Percentiles rank a stretch among this genome's conserved stretches.
These are phyloP conservation scores for Seriola quinqueradiata DNA, from an alignment of 2,113 vertebrate species.

Conservation along the genomic window DNA sequence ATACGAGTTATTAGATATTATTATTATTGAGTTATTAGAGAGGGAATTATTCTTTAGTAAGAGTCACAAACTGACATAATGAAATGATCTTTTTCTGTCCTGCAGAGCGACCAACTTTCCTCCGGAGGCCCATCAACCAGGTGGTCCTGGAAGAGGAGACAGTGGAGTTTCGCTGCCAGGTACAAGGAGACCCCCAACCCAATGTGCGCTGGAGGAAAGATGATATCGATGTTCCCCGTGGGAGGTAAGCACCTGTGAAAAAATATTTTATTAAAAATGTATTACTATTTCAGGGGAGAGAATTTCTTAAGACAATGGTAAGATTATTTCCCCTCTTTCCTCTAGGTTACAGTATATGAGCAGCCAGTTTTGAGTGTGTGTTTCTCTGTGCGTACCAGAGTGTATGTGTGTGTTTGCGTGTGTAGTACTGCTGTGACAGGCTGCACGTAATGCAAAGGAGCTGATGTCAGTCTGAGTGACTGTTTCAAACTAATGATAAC, in stretches of 20 bases:
- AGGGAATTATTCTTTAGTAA: background rate
- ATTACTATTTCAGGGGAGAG: background rate
- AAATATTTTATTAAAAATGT: background rate
- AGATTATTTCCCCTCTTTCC: background rate
- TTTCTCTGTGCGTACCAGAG: background rate
- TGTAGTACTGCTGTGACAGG: conserved; percentile 49
- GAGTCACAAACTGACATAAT: background rate
- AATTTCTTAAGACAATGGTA: background rate
- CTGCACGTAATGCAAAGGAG: conserved; percentile 40
- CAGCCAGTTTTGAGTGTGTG: background rate
- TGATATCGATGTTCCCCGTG: conserved; percentile 92
- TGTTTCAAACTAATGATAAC: conserved; percentile 55
- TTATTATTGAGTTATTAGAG: background rate
- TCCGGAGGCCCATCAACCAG: conserved; percentile 97
- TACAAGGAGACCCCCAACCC: conserved; percentile 96
- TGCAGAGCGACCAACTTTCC: conserved; percentile 95
- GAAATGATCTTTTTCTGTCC: conserved; percentile 10
- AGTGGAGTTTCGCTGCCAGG: conserved; percentile 97
- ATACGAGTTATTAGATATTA: background rate
- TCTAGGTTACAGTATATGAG: conserved; percentile 5
- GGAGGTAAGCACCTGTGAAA: conserved; percentile 85
- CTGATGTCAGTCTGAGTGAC: conserved; percentile 48
- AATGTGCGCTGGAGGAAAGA: conserved; percentile 97
- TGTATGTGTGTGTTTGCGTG: conserved; percentile 29
- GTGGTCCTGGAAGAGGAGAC: conserved; percentile 96